Base-by-base conservation (phyloP, 2,888 invertebrate species). In the Trilocha varians region DNA sequence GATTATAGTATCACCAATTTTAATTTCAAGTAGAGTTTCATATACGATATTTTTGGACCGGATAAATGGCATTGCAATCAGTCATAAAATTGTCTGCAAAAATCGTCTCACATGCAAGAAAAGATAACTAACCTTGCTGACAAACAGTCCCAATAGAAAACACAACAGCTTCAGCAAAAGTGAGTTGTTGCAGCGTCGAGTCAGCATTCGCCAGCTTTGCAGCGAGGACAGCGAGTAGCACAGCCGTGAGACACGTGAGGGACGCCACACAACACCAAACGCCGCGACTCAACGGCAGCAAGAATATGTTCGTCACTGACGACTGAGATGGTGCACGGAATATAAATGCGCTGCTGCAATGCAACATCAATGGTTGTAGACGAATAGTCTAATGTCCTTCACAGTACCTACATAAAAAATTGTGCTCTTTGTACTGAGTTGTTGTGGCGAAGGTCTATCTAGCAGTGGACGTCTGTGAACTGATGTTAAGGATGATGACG, bases 301-400 rank as follows among this genome's bases (percentile, higher is more conserved):
- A 58, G 64, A 89, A 90, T 49, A 90, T 88, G 63, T 90, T 90
- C 32, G 82, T 76, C 32, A 90, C 88, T 0, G 88, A 84, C 0
- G 90, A 89, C 13, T 88, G 78, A 2, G 89, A 72, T 2, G 90
- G 90, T 62, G 90, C 90, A 0, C 88, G 87, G 65, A 90, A 90
- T 59, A 90, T 78, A 42, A 89, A 84, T 3, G 87, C 80, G 0
- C 87, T 83, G 16, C 90, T 87, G 59, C 57, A 63, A 46, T 6
- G 11, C 34, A 43, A 37, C 5, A 17, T 9, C 5, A 13, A 8
- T 5, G 16, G 18, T 2, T 18, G 3, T 13, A 13, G 3, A n/a
- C n/a, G n/a, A n/a, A n/a, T n/a, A n/a, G n/a, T n/a, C n/a, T n/a
- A n/a, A n/a, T n/a, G n/a, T n/a, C n/a, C n/a, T n/a, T n/a, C n/a